These are phyloP conservation scores for Aeoliscus strigatus DNA, from an alignment of 2,797 vertebrate genomes.

Conservation along the genomic window DNA sequence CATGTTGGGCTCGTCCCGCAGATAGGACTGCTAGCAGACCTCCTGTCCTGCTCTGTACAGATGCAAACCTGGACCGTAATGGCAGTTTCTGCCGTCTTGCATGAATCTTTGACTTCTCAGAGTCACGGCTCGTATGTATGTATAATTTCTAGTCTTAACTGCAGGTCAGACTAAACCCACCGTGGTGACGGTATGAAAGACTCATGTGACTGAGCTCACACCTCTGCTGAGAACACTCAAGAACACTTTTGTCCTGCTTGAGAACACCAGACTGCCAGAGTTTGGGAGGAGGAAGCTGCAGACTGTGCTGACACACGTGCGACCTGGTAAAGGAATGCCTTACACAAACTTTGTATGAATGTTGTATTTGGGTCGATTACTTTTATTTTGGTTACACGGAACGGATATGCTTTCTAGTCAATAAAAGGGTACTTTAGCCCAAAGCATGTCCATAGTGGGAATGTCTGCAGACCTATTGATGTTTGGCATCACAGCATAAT, in stretches of 20 bases:
- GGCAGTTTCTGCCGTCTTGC: slow-evolving; percentile 67
- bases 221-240: slow-evolving; percentile 16
- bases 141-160: slow-evolving; percentile 48
- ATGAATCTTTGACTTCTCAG: slow-evolving; percentile 55
- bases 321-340: slow-evolving; percentile 67
- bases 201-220: slow-evolving; percentile 19
- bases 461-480: slow-evolving; percentile 32
- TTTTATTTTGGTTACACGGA: slow-evolving; percentile 32
- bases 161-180: slow-evolving; percentile 66
- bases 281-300: slow-evolving; percentile 30
- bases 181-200: slow-evolving; percentile 39
- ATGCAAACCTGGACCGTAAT: slow-evolving; percentile 16
- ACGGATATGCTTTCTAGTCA: slow-evolving; percentile 35
- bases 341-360: slow-evolving; percentile 65
- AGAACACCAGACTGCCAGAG: slow-evolving; percentile 22
- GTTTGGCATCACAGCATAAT: slow-evolving; percentile 20
- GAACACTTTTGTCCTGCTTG: slow-evolving; percentile 34
- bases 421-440: slow-evolving; percentile 36
- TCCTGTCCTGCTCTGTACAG: slow-evolving; percentile 10
- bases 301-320: slow-evolving; percentile 20
- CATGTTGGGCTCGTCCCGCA: slow-evolving; percentile 79
- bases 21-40: slow-evolving; percentile 68
- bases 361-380: slow-evolving; percentile 44
- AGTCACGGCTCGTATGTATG: slow-evolving; percentile 45
- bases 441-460: slow-evolving; percentile 31